Base-by-base conservation (phyloP, 2,888 invertebrate genomes). In the Amphimallon solstitiale region DNA sequence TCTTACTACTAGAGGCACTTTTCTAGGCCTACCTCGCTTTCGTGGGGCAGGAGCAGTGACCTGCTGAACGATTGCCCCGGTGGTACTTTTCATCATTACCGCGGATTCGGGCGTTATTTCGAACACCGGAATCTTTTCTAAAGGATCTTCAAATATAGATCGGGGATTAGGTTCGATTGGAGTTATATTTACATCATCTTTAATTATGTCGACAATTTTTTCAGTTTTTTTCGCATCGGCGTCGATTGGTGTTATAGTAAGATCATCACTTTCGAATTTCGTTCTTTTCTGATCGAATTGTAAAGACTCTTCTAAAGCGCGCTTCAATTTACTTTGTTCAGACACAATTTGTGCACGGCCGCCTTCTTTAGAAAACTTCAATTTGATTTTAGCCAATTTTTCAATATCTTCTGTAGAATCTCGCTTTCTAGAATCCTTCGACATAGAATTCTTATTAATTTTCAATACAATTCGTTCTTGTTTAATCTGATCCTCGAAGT, bases 381-480 rank as follows among this genome's bases (percentile, higher is more conserved):
- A 71, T 68, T 86, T 86, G 37, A 86, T 86, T 71, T 85, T 86
- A 0, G 83, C 83, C 40, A 85, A 75, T 70, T 85, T 86, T 65
- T 85, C 81, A 4, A 69, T 72, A 56, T 79, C 78, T 1, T 72
- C 73, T 1, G 70, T 66, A 37, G 74, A 71, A 45, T 79, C 78
- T 3, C 78, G 70, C 65, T 78, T 79, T 49, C 74, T 75, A 0
- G 72, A 67, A 9, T 77, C 77, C 60, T 76, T 77, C 1, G 67
- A 59, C 15, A 75, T 15, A 65, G 70, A 38, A 74, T 86, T 86
- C 82, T 88, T 89, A 77, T 88, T 88, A 72, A 89, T 88, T 81
- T 89, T 89, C 74, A 89, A 81, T 71, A 88, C 88, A 72, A 89
- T 89, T 75, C 88, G 71, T 68, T 81, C 81, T 63, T 74, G 73